Conservation (phyloP, 37 sponge, comb jelly and placozoan genomes). For the Axinella damicornis region DNA sequence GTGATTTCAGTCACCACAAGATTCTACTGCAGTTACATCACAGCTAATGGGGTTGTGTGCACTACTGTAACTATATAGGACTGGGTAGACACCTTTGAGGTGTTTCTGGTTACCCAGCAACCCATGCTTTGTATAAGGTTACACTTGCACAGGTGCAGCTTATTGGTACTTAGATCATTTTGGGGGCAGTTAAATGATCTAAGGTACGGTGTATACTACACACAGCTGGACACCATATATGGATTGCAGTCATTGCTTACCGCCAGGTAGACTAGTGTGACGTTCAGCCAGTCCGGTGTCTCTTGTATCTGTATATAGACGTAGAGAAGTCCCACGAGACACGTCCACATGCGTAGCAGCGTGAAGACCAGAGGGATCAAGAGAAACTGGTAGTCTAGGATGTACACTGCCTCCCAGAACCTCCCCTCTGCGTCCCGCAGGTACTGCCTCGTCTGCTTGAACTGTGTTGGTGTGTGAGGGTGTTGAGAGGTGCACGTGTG, state of each 20-base stretch:
- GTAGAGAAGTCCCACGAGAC: constrained; percentile 6
- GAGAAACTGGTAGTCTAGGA: constrained; percentile 64
- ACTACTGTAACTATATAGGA: no score
- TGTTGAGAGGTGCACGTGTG: background rate
- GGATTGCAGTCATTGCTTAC: background rate
- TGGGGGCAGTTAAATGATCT: no score
- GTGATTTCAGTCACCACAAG: no score
- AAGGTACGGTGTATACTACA: no score
- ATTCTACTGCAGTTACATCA: no score
- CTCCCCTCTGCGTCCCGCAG: constrained; percentile 8
- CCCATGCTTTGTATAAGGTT: no score
- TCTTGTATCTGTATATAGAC: constrained; percentile 15
- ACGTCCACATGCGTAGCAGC: constrained; percentile 73
- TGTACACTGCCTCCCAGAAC: constrained; percentile 24
- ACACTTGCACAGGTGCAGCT: no score
- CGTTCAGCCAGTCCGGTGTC: background rate
- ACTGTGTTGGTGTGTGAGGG: constrained; percentile 11
- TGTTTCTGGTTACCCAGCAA: no score
- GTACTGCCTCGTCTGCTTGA: background rate
- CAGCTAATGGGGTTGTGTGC: no score
- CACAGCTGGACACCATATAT: no score
- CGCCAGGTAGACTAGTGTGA: constrained; percentile 18
- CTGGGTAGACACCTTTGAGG: no score
- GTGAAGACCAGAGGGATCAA: constrained; percentile 72
- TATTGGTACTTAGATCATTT: no score